Conservation (phyloP, 1,140 invertebrate genomes). For the Aphelinus atriplicis region DNA sequence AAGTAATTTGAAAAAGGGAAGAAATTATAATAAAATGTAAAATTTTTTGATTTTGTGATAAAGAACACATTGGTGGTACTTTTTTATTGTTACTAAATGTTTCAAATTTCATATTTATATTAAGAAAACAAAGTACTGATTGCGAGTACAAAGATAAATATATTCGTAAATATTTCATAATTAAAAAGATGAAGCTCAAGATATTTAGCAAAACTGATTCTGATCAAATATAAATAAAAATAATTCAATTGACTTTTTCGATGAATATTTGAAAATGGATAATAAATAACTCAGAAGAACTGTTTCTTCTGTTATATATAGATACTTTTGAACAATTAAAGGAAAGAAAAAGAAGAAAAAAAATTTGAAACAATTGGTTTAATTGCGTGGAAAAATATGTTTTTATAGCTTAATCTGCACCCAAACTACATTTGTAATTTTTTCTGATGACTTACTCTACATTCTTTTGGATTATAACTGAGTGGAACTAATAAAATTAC, state of each 20-base stretch:
- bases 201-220: conserved; percentile 26
- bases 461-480: conserved; percentile 17
- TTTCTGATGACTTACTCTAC: conserved; percentile 20
- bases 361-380: not conserved
- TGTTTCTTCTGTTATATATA: conserved; percentile 35
- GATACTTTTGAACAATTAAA: not conserved
- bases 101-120: conserved; percentile 16
- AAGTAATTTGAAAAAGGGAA: conserved; percentile 27
- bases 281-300: not conserved
- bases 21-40: conserved; percentile 24
- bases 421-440: conserved; percentile 29
- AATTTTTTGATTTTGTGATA: conserved; percentile 21
- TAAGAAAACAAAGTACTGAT: conserved; percentile 23
- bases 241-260: conserved; percentile 7
- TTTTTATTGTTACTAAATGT: not conserved
- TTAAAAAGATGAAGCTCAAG: conserved; percentile 18
- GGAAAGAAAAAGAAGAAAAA: no score
- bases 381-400: conserved; percentile 21
- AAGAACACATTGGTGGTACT: conserved; percentile 16
- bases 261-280: conserved; percentile 18
- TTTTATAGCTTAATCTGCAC: conserved; percentile 35
- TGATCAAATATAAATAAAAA: conserved; percentile 25
- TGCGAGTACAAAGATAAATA: conserved; percentile 13
- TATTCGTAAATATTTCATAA: conserved; percentile 32
- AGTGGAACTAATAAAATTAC: conserved; percentile 12